Evolutionary conservation across 2,113 vertebrate species (phyloP).

Genomic region (Rhinichthys klamathensis): DNA sequence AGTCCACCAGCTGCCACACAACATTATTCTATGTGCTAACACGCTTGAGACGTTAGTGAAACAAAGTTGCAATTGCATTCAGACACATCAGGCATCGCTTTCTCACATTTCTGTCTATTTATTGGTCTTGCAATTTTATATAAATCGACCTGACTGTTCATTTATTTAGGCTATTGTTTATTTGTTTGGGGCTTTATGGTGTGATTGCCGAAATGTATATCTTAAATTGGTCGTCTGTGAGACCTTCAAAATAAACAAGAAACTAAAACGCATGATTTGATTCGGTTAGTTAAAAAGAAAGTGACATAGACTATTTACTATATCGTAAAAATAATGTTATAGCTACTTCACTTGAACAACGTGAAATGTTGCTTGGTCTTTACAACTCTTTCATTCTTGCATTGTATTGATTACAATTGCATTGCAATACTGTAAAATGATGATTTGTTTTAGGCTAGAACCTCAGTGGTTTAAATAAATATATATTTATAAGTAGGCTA

Average conservation of each 20-base stretch:
- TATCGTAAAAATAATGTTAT: no score
- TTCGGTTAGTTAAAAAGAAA: no score
- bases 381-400: neutral
- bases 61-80: slow-evolving; percentile 3
- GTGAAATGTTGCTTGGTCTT: neutral
- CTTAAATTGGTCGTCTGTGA: no score
- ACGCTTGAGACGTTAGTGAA: neutral
- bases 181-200: neutral
- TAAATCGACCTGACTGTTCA: neutral
- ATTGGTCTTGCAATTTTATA: neutral
- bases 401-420: neutral
- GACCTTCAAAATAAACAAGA: neutral
- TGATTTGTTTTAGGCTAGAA: neutral
- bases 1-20: slow-evolving; percentile 87
- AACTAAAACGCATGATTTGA: neutral
- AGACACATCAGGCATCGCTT: neutral
- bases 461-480: neutral
- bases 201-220: neutral
- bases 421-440: neutral
- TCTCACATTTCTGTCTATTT: neutral
- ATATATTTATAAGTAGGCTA: no score
- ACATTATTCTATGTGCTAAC: slow-evolving; percentile 56
- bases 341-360: neutral
- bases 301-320: no score
- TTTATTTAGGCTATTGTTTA: neutral